A percentile compares a stretch with the other conserved stretches of the same genome.
Evolutionary conservation across 2,888 invertebrate species (phyloP).

Genomic region (Watsonalla binaria): DNA sequence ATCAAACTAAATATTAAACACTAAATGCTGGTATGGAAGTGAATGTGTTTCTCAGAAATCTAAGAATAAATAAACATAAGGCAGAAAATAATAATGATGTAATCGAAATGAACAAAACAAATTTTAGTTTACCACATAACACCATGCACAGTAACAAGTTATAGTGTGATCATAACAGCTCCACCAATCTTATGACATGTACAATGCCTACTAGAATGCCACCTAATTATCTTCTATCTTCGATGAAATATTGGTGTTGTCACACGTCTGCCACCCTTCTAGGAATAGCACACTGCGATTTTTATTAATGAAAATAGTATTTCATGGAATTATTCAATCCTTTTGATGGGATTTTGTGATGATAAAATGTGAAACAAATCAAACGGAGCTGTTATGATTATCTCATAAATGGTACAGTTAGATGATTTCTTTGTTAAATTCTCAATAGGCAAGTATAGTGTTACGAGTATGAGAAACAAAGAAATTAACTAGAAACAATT

Average conservation of each 20-base stretch:
- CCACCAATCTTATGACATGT: background rate
- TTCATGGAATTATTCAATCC: too few species aligned
- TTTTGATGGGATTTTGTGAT: too few species aligned
- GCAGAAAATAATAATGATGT: slow-evolving; percentile 4
- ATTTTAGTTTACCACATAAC: slow-evolving; percentile 68
- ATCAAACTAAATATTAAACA: slow-evolving; percentile 9
- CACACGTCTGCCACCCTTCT: too few species aligned
- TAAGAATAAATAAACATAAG: background rate
- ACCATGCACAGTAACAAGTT: slow-evolving; percentile 58
- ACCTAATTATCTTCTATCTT: too few species aligned
- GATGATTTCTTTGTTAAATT: slow-evolving; percentile 10
- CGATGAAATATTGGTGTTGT: too few species aligned
- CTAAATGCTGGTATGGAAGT: slow-evolving; percentile 13
- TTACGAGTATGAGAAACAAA: slow-evolving; percentile 18
- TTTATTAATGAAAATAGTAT: too few species aligned
- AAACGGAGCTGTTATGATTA: background rate
- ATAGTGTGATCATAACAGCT: slow-evolving; percentile 15
- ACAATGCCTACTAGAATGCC: background rate
- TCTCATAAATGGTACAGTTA: background rate
- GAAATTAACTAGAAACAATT: slow-evolving; percentile 26
- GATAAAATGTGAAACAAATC: too few species aligned
- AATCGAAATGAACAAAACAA: slow-evolving; percentile 24
- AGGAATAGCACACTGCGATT: too few species aligned
- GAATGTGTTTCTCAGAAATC: slow-evolving; percentile 2
- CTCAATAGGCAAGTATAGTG: background rate